phyloP scores from a whole-genome alignment of 2,797 vertebrate species.

The Uromys caudimaculatus region DNA sequence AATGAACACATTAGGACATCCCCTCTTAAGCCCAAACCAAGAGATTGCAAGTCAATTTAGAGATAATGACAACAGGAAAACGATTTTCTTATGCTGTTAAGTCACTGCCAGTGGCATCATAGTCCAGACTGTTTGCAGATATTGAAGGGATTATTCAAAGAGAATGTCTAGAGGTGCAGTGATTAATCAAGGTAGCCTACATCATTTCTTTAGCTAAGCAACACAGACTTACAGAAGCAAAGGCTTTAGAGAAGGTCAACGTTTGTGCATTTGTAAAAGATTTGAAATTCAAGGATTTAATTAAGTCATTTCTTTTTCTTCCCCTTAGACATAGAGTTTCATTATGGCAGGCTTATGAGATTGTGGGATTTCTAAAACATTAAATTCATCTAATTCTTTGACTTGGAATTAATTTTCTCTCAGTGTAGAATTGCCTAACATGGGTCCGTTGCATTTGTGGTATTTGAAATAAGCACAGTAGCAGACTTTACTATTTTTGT shows the following conservation, averaged over 20 bases:
- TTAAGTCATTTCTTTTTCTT: constrained; percentile 42
- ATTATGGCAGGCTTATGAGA: constrained; percentile 29
- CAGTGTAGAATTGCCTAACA: constrained; percentile 42
- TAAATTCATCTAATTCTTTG: constrained; percentile 53
- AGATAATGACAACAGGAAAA: background rate
- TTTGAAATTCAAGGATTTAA: constrained; percentile 59
- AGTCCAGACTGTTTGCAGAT: background rate
- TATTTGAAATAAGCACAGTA: constrained; percentile 45
- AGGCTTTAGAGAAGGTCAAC: constrained; percentile 2
- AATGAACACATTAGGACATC: background rate
- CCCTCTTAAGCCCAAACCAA: background rate
- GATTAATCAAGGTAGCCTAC: background rate
- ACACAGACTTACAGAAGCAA: background rate
- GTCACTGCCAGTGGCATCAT: background rate
- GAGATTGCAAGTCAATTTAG: background rate
- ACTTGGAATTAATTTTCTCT: constrained; percentile 59
- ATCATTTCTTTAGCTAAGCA: constrained; percentile 18
- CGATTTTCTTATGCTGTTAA: background rate
- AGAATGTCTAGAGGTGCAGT: constrained; percentile 1
- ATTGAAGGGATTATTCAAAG: constrained; percentile 27
- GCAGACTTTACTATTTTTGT: constrained; percentile 58
- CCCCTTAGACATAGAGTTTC: constrained; percentile 41
- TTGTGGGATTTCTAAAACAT: background rate
- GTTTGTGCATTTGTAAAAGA: constrained; percentile 20
- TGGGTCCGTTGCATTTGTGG: background rate